phyloP scores from a whole-genome alignment of 2,797 vertebrate genomes.

The Helarctos malayanus region DNA sequence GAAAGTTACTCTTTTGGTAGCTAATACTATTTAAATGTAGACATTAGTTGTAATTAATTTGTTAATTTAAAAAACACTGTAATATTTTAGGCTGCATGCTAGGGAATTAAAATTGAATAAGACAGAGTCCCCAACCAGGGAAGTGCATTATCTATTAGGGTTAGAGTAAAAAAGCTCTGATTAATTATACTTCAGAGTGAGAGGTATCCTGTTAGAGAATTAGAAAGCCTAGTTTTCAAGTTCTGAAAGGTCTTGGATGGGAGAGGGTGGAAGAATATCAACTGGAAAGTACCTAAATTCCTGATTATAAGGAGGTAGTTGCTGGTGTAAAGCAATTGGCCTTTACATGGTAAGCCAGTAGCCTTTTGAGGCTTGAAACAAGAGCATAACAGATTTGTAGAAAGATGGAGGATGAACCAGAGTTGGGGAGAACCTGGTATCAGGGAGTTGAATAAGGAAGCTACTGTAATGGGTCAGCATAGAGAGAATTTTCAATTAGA shows the following conservation, averaged over 20 bases:
- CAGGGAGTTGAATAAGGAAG: not conserved
- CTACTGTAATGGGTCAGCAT: not conserved
- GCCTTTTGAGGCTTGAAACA: not conserved
- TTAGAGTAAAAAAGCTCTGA: not conserved
- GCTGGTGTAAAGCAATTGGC: not conserved
- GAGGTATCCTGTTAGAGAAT: not conserved
- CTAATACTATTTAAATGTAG: constrained; percentile 17
- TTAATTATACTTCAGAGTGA: not conserved
- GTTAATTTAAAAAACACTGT: not conserved
- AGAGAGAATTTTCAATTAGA: not conserved
- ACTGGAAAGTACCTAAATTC: not conserved
- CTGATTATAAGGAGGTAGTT: not conserved
- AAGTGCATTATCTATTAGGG: not conserved
- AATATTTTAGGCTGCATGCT: not conserved
- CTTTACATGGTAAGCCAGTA: not conserved
- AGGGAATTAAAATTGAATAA: constrained; percentile 38
- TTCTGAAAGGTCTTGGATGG: not conserved
- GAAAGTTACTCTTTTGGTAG: constrained; percentile 29
- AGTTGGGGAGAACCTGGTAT: not conserved
- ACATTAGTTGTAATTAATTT: constrained; percentile 5
- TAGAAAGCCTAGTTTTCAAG: not conserved
- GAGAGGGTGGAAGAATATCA: not conserved
- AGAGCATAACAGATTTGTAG: not conserved
- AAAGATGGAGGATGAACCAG: not conserved
- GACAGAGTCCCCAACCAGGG: not conserved